phyloP scores from a whole-genome alignment of 1,140 invertebrate species.

The Hylaeus volcanicus region DNA sequence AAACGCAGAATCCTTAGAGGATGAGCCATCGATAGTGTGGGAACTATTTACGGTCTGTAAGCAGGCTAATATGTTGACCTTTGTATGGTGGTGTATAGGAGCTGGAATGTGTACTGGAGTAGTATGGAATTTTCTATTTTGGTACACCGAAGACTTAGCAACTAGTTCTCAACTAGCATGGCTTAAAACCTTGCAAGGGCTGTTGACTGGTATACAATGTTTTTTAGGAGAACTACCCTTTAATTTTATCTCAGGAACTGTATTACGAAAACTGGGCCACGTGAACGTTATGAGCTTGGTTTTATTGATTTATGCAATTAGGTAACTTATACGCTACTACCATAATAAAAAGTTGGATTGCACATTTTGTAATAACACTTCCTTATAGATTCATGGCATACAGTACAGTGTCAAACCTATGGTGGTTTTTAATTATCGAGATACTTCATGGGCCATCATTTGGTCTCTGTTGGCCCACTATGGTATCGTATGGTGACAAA shows the following conservation, averaged over 20 bases:
- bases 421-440: slow-evolving; percentile 92
- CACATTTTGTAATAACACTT: slow-evolving; percentile 66
- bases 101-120: slow-evolving; percentile 92
- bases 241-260: slow-evolving; percentile 90
- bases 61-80: slow-evolving; percentile 73
- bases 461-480: slow-evolving; percentile 93
- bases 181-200: slow-evolving; percentile 91
- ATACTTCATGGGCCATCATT: slow-evolving; percentile 92
- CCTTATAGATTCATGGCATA: slow-evolving; percentile 90
- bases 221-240: slow-evolving; percentile 94
- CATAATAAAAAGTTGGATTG: too few relatives aligned
- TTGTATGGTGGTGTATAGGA: slow-evolving; percentile 86
- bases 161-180: slow-evolving; percentile 74
- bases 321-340: slow-evolving; percentile 53
- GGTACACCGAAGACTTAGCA: slow-evolving; percentile 88
- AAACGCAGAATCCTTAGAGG: slow-evolving; percentile 58
- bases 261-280: slow-evolving; percentile 92
- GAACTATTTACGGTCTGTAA: slow-evolving; percentile 69
- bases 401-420: slow-evolving; percentile 89
- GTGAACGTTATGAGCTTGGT: slow-evolving; percentile 90
- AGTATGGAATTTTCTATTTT: slow-evolving; percentile 94
- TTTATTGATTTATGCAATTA: slow-evolving; percentile 82
- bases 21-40: slow-evolving; percentile 71
- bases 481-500: slow-evolving; percentile 93
- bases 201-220: slow-evolving; percentile 88